phyloP scores from a whole-genome alignment of 2,888 invertebrate species.

The Emesis russula region DNA sequence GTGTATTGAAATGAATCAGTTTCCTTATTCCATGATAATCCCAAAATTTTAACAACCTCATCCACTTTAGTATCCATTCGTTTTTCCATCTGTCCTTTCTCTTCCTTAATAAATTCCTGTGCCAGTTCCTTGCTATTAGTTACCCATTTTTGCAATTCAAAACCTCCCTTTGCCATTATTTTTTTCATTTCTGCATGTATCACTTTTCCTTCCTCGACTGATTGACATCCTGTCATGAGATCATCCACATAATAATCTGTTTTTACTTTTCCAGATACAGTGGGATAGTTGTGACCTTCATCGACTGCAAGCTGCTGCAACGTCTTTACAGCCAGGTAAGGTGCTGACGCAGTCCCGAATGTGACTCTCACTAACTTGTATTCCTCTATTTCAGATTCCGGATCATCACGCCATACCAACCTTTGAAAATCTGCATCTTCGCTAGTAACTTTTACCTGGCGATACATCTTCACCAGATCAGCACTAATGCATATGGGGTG shows the following conservation, averaged over 20 bases:
- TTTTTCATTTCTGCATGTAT: constrained; percentile 28
- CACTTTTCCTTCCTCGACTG: constrained; percentile 22
- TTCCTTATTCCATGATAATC: too few relatives aligned
- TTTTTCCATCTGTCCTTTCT: too few relatives aligned
- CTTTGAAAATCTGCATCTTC: background rate
- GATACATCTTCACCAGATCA: background rate
- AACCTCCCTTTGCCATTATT: constrained; percentile 35
- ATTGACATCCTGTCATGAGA: constrained; percentile 37
- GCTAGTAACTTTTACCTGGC: background rate
- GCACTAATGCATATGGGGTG: background rate
- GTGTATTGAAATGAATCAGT: too few relatives aligned
- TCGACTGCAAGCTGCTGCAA: constrained; percentile 10
- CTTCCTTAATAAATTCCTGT: too few relatives aligned
- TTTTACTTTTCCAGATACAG: background rate
- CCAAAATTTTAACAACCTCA: too few relatives aligned
- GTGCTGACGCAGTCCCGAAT: constrained; percentile 25
- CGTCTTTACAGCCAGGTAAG: constrained; percentile 18
- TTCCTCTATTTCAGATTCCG: background rate
- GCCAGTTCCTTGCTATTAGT: constrained; percentile 11
- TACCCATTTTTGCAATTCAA: constrained; percentile 55
- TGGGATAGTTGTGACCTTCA: background rate
- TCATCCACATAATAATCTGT: constrained; percentile 47
- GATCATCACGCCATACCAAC: constrained; percentile 17
- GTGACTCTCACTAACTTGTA: constrained; percentile 13
- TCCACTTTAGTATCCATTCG: too few relatives aligned